Evolutionary conservation across 2,113 vertebrate genomes (phyloP), one percentile per base, ranked within the genome.

Genomic region (Heterochromis multidens): DNA sequence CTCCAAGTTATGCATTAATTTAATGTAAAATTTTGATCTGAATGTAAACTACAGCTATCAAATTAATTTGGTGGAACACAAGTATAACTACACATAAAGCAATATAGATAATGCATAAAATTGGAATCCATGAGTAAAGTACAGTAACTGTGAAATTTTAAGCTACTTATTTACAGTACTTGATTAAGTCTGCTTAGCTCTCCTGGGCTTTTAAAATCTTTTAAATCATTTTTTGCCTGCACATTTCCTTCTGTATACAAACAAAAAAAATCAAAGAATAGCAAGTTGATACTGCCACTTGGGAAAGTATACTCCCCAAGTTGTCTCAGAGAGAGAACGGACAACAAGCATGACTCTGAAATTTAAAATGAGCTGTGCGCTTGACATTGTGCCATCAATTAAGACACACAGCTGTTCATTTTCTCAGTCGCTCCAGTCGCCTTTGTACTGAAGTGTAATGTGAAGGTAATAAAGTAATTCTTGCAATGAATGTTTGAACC

Each of bases 301-400:
- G 54, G 31, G 79, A 72, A 33, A 9, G 35, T 10, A 29, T 52
- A 23, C 35, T 35, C 49, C 21, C 67, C 16, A 5, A 78, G 29
- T 54, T 46, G 65, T 80, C 31, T n/a, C 21, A 23, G 5, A 25
- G 29, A 4, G 52, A 78, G 14, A 74, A 19, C 72, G 31, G 33
- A 86, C 77, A 83, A 79, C 65, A 33, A 84, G 31, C 85, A 37
- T 79, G 60, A 57, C 82, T 46, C 35, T 25, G 4, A 40, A 27
- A 21, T 81, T 85, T 40, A 52, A 87, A 78, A 67, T 56, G 61
- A 23, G 43, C 74, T 16, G 10, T 31, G 46, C 29, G 35, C 79
- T 88, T 70, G 79, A 88, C 84, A 77, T 67, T 29, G 72, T 33
- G 31, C 79, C 82, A 83, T 85, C 85, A 83, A 67, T 89, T 91